phyloP scores from a whole-genome alignment of 2,113 vertebrate species.

The Ceratotherium simum region DNA sequence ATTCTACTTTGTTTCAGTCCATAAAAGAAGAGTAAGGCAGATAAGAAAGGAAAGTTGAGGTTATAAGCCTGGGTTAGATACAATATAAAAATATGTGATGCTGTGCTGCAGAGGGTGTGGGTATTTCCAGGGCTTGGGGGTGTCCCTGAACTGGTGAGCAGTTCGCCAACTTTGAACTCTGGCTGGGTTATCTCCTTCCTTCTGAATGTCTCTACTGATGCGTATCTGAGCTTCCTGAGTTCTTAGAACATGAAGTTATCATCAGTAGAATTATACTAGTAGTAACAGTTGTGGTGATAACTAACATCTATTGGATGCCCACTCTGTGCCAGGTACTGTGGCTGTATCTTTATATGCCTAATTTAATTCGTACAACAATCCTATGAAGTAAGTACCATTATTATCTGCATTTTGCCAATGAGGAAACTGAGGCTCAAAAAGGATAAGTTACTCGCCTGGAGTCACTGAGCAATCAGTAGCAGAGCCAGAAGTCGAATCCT shows the following conservation, averaged over 20 bases:
- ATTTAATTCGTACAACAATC: neutral
- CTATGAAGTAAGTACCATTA: neutral
- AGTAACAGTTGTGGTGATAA: neutral
- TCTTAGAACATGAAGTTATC: neutral
- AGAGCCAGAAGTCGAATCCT: neutral
- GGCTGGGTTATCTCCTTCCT: neutral
- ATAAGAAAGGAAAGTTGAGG: conserved; percentile 39
- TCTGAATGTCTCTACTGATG: neutral
- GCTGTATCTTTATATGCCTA: neutral
- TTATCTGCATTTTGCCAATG: neutral
- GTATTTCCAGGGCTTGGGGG: neutral
- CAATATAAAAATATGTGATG: neutral
- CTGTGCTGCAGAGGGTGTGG: neutral
- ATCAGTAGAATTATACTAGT: neutral
- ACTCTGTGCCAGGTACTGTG: neutral
- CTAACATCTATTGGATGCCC: neutral
- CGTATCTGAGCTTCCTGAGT: neutral
- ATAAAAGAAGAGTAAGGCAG: neutral
- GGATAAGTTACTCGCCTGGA: neutral
- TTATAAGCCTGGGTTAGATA: neutral
- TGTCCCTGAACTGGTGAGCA: neutral
- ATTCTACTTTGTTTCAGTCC: conserved; percentile 14
- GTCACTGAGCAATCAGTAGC: neutral
- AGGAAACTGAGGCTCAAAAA: neutral
- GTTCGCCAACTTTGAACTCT: neutral